Evolutionary conservation across 2,888 invertebrate species (phyloP).

Genomic region (Orthonychiurus folsomi): DNA sequence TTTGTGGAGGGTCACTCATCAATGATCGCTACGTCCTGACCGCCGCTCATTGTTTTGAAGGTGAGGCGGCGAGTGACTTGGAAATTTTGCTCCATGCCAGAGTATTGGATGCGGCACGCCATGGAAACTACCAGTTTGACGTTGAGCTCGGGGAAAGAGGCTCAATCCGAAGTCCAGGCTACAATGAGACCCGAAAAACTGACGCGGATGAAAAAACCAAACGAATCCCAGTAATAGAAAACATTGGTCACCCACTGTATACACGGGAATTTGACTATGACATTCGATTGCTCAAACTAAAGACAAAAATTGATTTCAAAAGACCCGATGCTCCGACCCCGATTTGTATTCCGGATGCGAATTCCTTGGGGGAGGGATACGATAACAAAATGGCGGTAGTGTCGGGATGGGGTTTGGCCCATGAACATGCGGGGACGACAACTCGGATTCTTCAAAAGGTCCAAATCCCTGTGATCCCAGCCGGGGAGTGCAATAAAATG

Average conservation of each 20-base stretch:
- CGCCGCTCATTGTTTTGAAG: conserved; percentile 33
- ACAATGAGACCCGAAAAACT: conserved; percentile 17
- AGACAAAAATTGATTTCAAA: conserved; percentile 26
- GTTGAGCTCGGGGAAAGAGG: conserved; percentile 21
- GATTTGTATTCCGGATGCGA: conserved; percentile 29
- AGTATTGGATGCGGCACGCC: conserved; percentile 12
- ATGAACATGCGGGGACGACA: conserved; percentile 30
- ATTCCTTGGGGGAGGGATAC: background rate
- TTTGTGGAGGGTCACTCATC: conserved; percentile 21
- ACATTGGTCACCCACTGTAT: conserved; percentile 35
- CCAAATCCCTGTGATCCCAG: conserved; percentile 24
- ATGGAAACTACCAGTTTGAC: background rate
- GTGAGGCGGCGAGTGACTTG: conserved; percentile 12
- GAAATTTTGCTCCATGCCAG: conserved; percentile 24
- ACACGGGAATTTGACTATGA: conserved; percentile 28
- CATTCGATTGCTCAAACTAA: conserved; percentile 27
- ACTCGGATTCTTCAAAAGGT: conserved; percentile 36
- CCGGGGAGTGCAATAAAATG: conserved; percentile 19
- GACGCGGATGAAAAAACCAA: conserved; percentile 32
- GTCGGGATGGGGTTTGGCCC: conserved; percentile 27
- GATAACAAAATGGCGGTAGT: conserved; percentile 18
- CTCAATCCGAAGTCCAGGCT: conserved; percentile 29
- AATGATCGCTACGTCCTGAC: conserved; percentile 12
- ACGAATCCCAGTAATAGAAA: conserved; percentile 28
- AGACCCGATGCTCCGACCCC: conserved; percentile 31